Evolutionary conservation across 2,888 invertebrate genomes (phyloP), one percentile per base, ranked within the genome.

Genomic region (Flexamia atlantica): DNA sequence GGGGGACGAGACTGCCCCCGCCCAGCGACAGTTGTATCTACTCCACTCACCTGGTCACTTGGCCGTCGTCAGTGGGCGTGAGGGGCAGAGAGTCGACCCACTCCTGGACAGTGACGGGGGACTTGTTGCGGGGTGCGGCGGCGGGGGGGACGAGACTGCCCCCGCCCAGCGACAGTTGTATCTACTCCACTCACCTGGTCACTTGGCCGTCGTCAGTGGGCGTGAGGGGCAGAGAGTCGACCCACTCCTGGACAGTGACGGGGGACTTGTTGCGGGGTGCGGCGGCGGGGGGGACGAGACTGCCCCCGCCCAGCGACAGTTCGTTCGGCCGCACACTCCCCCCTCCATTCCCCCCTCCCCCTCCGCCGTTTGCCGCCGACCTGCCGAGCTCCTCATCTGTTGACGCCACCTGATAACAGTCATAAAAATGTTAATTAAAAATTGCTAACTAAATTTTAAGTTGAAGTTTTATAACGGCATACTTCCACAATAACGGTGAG

Each of bases 81-180:
- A n/a, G n/a, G n/a, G n/a, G n/a, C n/a, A n/a, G 90, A 9, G 94
- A 94, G 88, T 95, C 94, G 86, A 95, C 92, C 95, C 95, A 95
- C 91, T 95, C 94, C 89, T 95, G 95, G 81, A 95, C 94, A 36
- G 92, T 92, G 84, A 91, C 90, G 76, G 94, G 93, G 86, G 94
- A 93, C 89, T 93, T 94, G n/a, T 88, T 88, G 46, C 88, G 85
- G 23, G 88, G 87, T 9, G 84, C 57, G 74, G 57, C 64, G 28
- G 79, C 74, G 10, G 84, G 84, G 14, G 84, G 64, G 32, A 53
- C 79, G 30, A 79, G 79, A 32, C 79, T 50, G 28, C 79, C 79
- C 79, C 79, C 79, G 79, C 42, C 79, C 79, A 79, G 79, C 4
- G 84, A 36, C 81, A 84, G 84, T 40, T 84, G n/a, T n/a, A n/a